Evolutionary conservation across 35 echinoderm and acorn worm species (phyloP), one percentile per base, ranked within the genome.

Genomic region (Hemicentrotus pulcherrimus): DNA sequence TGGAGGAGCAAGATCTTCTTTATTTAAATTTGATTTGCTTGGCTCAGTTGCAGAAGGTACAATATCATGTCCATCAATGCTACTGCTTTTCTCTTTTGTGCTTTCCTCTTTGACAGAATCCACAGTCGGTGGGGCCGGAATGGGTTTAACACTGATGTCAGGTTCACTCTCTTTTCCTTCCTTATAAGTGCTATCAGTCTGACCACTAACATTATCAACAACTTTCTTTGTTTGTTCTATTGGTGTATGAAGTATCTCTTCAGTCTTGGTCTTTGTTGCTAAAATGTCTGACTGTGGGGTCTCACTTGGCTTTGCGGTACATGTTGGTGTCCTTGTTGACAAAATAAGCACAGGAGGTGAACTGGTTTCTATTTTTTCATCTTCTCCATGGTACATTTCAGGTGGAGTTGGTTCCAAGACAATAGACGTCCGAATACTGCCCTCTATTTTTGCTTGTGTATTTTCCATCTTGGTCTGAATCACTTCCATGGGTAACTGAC

Each of bases 391-490:
- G 65, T 78, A 78, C 6, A 22, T 78, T 22, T 78, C 65, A 78
- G 65, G 46, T 90, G 88, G 88, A 16, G 88, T 90, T 41, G 88
- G 88, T 47, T 90, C 88, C 24, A 90, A 90, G 14, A 33, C 46
- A 15, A 90, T 47, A 13, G 88, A 90, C n/a, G 88, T 47, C 88
- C 13, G 32, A n/a, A 47, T 47, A 90, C 88, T 90, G 18, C 12
- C 46, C 32, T 47, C 46, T 90, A 90, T 33, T 24, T 41, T 90
- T 3, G 11, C 88, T 47, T 22, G 31, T 9, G 88, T 41, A 19
- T 47, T 24, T 90, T 90, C 88, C 7, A 90, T 41, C 46, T 90
- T 47, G 18, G 88, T 90, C n/a, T 90, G 88, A 15, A 90, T 47
- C 88, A 90, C 46, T 90, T 90, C 46, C 19, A 90, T 24, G 9